Conservation (phyloP, 2,888 invertebrate genomes). For the Augiades crinisus region DNA sequence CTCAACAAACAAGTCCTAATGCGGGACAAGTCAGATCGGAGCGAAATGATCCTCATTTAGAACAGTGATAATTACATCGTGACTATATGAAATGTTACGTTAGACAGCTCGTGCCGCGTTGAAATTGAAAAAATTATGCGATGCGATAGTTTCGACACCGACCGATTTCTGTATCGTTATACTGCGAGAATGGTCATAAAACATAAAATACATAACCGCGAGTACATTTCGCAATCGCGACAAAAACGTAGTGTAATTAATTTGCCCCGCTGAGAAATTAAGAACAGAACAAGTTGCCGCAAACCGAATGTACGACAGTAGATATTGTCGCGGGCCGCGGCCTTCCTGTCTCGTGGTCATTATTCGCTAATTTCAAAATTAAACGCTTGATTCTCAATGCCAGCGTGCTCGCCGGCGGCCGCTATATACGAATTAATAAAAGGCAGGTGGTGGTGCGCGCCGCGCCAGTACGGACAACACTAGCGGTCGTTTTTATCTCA, state of each 20-base stretch:
- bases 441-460: constrained; percentile 70
- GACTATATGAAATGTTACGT: constrained; percentile 50
- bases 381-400: constrained; percentile 78
- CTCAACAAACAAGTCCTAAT: constrained; percentile 34
- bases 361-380: constrained; percentile 78
- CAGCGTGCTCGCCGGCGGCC: constrained; percentile 72
- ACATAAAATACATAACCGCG: constrained; percentile 1
- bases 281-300: constrained; percentile 36
- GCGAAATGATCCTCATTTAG: constrained; percentile 1
- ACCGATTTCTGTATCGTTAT: constrained; percentile 42
- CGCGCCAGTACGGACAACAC: constrained; percentile 67
- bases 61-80: constrained; percentile 37
- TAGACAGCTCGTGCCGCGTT: constrained; percentile 53
- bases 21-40: background rate
- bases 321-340: constrained; percentile 67
- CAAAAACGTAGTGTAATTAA: constrained; percentile 12
- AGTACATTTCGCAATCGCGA: constrained; percentile 4
- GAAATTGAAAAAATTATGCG: constrained; percentile 55
- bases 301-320: constrained; percentile 47
- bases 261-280: background rate
- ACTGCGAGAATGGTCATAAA: background rate
- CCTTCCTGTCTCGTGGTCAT: constrained; percentile 69
- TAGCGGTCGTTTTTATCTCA: constrained; percentile 69
- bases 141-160: constrained; percentile 56
- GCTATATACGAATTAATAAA: constrained; percentile 69